phyloP scores from a whole-genome alignment of 2,113 vertebrate genomes.

The Lonchura striata region DNA sequence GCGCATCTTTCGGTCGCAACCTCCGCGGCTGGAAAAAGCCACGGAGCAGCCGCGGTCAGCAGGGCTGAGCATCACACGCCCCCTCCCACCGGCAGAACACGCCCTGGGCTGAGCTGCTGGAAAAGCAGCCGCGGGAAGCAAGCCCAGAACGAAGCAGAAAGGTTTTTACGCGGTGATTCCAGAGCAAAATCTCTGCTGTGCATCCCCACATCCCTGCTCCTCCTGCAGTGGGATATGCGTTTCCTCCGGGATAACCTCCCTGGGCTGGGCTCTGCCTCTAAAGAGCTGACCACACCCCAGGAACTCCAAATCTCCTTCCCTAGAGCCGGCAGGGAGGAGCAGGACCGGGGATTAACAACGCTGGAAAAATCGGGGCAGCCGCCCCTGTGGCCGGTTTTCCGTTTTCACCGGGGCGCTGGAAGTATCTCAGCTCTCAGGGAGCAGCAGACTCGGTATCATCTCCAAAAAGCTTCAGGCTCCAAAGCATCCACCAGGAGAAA shows the following conservation, averaged over 20 bases:
- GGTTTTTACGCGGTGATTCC: accelerated
- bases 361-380: neutral
- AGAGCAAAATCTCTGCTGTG: neutral
- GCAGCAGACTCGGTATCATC: accelerated
- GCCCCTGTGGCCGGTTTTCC: accelerated
- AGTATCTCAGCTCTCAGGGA: neutral
- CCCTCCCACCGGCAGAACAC: accelerated
- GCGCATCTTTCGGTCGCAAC: neutral
- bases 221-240: neutral
- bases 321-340: neutral
- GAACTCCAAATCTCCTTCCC: neutral
- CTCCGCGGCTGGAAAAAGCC: neutral
- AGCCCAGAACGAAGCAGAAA: neutral
- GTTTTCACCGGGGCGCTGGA: accelerated
- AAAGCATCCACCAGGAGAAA: neutral
- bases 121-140: neutral
- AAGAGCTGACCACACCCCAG: neutral
- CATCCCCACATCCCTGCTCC: neutral
- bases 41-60: neutral
- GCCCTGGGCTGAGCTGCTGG: neutral
- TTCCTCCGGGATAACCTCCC: neutral
- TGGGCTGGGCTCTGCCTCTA: neutral
- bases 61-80: neutral
- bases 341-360: neutral
- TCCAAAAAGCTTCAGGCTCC: neutral